Evolutionary conservation across 2,113 vertebrate genomes (phyloP).

Genomic region (Heterocephalus glaber): DNA sequence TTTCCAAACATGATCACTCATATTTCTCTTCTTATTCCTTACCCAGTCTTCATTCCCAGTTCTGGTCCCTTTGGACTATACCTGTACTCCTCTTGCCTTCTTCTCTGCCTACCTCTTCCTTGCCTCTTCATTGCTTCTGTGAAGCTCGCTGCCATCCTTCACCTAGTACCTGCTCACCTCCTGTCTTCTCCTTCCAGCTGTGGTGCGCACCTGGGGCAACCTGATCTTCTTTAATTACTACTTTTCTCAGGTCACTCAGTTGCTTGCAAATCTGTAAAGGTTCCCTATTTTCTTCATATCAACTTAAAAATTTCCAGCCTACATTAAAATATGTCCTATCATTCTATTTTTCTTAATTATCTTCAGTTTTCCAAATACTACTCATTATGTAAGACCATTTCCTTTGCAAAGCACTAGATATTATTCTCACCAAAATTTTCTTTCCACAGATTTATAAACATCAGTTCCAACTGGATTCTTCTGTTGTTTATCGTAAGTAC

Average conservation of each 20-base stretch:
- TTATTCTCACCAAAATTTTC: not conserved
- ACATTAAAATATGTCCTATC: constrained; percentile 2
- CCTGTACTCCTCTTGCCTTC: not conserved
- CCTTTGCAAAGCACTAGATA: not conserved
- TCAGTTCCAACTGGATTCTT: not conserved
- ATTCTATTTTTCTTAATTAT: not conserved
- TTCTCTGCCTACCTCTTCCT: not conserved
- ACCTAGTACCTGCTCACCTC: too few relatives aligned
- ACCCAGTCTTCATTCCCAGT: not conserved
- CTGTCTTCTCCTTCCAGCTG: not conserved
- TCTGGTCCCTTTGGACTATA: not conserved
- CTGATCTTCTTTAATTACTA: not conserved
- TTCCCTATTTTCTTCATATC: not conserved
- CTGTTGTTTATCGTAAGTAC: not conserved
- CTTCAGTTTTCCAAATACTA: not conserved
- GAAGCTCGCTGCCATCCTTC: too few relatives aligned
- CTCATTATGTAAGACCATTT: not conserved
- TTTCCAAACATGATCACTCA: not conserved
- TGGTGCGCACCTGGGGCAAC: not conserved
- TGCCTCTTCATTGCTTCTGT: not conserved
- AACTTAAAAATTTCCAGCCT: not conserved
- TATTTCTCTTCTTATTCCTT: not conserved
- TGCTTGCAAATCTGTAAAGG: not conserved
- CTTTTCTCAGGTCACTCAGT: not conserved
- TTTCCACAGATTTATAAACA: not conserved